Evolutionary conservation across 2,888 invertebrate species (phyloP).

Genomic region (Andrena flavipes): DNA sequence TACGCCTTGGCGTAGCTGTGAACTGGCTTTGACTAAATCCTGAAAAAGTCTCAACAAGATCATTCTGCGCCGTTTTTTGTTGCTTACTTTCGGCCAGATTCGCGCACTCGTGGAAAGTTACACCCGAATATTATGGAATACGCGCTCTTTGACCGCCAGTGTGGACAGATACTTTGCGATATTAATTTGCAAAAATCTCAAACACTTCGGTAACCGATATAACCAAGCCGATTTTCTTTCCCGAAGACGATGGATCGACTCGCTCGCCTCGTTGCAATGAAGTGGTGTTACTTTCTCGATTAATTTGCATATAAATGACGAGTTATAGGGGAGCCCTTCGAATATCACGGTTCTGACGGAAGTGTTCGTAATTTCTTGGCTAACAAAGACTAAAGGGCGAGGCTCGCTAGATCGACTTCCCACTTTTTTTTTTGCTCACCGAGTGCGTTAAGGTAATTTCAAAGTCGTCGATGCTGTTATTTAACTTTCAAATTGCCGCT

Average conservation of each 20-base stretch:
- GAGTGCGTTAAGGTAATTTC: conserved; percentile 25
- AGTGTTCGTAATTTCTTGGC: conserved; percentile 28
- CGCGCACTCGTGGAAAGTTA: no score
- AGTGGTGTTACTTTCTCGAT: background rate
- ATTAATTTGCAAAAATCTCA: no score
- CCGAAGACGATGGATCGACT: background rate
- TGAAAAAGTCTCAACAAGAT: conserved; percentile 8
- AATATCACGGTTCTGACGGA: background rate
- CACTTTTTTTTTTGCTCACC: background rate
- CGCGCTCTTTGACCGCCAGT: no score
- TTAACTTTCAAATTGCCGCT: conserved; percentile 56
- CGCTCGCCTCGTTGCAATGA: background rate
- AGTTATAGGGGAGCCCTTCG: background rate
- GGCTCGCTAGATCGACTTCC: conserved; percentile 22
- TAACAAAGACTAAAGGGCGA: background rate
- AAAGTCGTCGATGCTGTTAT: conserved; percentile 53
- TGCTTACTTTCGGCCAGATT: no score
- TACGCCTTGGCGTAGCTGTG: conserved; percentile 43
- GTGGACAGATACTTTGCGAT: no score
- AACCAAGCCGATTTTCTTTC: background rate
- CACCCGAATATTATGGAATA: no score
- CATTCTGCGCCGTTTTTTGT: background rate
- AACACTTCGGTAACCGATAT: no score
- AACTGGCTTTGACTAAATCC: conserved; percentile 23
- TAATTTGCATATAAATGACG: conserved; percentile 26